These are phyloP conservation scores for Chaenocephalus aceratus DNA, from an alignment of 2,113 vertebrate species.

Conservation along the genomic window DNA sequence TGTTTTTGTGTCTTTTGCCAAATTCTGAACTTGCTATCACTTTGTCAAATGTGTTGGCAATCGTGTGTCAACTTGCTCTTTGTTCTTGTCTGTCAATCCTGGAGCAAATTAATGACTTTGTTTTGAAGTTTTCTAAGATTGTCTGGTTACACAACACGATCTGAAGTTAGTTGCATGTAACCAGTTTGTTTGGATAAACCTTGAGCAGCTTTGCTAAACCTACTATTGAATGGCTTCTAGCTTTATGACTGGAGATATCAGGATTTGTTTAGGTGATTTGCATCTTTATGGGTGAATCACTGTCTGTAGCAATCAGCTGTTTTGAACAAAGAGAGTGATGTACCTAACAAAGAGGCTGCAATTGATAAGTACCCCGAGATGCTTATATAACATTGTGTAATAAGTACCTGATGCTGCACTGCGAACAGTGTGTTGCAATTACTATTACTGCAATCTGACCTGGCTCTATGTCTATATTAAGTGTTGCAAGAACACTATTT, in stretches of 20 bases:
- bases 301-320: background rate
- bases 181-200: background rate
- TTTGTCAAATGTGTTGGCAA: too few species aligned
- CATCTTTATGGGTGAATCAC: background rate
- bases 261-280: conserved; percentile 14
- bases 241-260: background rate
- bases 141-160: background rate
- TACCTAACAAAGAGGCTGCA: too few species aligned
- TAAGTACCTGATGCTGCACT: too few species aligned
- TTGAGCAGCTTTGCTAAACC: background rate
- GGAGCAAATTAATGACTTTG: background rate
- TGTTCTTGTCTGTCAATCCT: background rate
- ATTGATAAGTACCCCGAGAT: too few species aligned
- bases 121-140: background rate
- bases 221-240: background rate
- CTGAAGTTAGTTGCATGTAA: background rate
- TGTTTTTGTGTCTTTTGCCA: too few species aligned
- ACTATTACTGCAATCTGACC: background rate
- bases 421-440: too few species aligned
- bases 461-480: background rate
- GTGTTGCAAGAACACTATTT: background rate
- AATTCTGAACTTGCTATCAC: too few species aligned
- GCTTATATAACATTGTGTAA: too few species aligned
- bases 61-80: too few species aligned
- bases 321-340: too few species aligned